A percentile compares a stretch with the other conserved stretches of the same genome.
Evolutionary conservation across 2,113 vertebrate species (phyloP).

Genomic region (Sakesphorus luctuosus): DNA sequence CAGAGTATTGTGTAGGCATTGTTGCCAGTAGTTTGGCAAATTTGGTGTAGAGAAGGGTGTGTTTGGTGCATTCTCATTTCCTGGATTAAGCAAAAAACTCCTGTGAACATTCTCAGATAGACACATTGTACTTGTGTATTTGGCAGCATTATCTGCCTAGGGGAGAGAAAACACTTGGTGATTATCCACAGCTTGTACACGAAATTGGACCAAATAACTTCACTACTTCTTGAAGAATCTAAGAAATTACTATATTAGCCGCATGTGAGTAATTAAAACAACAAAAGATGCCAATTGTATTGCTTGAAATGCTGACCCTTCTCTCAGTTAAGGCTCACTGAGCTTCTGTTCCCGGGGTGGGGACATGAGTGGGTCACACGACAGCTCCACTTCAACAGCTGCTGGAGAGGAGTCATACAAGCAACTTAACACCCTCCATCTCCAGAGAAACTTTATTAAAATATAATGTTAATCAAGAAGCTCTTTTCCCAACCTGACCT

Average conservation of each 20-base stretch:
- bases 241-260: background rate
- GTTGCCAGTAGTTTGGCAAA: background rate
- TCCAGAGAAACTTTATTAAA: background rate
- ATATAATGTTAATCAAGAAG: background rate
- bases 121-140: background rate
- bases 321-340: background rate
- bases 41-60: background rate
- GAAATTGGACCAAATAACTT: background rate
- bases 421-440: background rate
- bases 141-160: background rate
- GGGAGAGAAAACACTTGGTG: background rate
- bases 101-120: background rate
- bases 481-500: background rate
- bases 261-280: background rate
- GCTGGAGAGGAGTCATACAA: background rate
- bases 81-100: background rate
- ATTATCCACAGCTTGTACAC: background rate
- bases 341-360: background rate
- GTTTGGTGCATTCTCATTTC: background rate
- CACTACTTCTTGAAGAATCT: background rate
- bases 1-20: background rate
- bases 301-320: background rate
- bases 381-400: background rate
- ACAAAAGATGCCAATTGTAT: background rate
- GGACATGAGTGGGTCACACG: rapidly evolving